Evolutionary conservation across 2,113 vertebrate species (phyloP), one percentile per base, ranked within the genome.

Genomic region (Chauna torquata): DNA sequence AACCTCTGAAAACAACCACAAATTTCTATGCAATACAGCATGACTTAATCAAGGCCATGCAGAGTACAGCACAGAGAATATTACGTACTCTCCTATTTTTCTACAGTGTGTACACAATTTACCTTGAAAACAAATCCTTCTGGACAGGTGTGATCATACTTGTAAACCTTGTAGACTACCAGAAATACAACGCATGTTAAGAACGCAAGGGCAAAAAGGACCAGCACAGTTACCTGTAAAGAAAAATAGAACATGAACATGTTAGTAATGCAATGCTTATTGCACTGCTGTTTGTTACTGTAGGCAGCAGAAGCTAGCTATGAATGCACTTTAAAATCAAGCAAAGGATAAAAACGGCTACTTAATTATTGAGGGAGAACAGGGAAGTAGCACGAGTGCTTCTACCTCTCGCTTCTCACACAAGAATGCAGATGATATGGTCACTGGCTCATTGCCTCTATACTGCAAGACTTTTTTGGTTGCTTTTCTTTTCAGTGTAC

Each of bases 141-240:
- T 2, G 99, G 99, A 97, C 99, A 99, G 49, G 99, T 98, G 65
- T 99, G 99, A 91, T 99, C 99, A 11, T 99, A 99, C 98, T 99
- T 99, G 97, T 99, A 99, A 96, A 99, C 99, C 98, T 99, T 99
- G 98, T 99, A 99, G 98, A 99, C 99, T 6, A 99, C 99, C 98
- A 99, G 98, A 98, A 99, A 99, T 95, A 99, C 99, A 71, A 99
- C 98, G 44, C 99, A 99, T 3, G 99, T 98, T 97, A 99, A 97
- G 97, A 99, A 99, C 1, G 99, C 99, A 96, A 99, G 98, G 58
- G 99, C 99, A 77, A 99, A 99, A 94, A 99, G 98, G 95, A 99
- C 98, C 97, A 99, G 98, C 97, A 99, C 98, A 2, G 99, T 99
- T 84, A 99, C 99, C 99, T 99, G 97, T 12, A 57, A 97, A 82